phyloP scores from a whole-genome alignment of 1,140 invertebrate species.

The Andricus grossulariae region DNA sequence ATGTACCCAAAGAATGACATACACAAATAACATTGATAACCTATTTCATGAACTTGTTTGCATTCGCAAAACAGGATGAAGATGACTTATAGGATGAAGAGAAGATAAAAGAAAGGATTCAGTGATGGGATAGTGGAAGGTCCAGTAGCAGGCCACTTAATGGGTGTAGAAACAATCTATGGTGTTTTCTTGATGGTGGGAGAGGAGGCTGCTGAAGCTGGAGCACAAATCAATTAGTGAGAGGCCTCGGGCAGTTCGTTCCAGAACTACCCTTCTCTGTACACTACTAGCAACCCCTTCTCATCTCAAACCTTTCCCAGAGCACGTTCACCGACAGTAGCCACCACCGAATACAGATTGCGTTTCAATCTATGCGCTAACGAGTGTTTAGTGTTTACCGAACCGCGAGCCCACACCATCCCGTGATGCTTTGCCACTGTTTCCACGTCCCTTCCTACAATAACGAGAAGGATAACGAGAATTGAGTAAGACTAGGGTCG shows the following conservation, averaged over 20 bases:
- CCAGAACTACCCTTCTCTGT: constrained; percentile 59
- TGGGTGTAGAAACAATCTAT: constrained; percentile 56
- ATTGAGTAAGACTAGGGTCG: constrained; percentile 2
- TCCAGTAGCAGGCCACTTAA: constrained; percentile 46
- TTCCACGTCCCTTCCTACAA: constrained; percentile 64
- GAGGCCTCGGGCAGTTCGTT: constrained; percentile 63
- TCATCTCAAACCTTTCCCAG: constrained; percentile 51
- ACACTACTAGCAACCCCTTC: constrained; percentile 51
- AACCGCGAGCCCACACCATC: constrained; percentile 68
- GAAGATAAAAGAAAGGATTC: not conserved
- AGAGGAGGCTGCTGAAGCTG: constrained; percentile 63
- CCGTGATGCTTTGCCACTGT: constrained; percentile 69
- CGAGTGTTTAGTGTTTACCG: constrained; percentile 75
- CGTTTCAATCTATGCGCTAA: constrained; percentile 74
- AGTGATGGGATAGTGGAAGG: not conserved
- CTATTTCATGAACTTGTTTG: not conserved
- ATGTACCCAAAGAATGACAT: no score
- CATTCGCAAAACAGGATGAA: not conserved
- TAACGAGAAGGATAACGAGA: constrained; percentile 61
- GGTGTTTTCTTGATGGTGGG: constrained; percentile 56
- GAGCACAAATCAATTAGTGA: constrained; percentile 72
- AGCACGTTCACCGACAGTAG: constrained; percentile 56
- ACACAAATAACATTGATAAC: no score
- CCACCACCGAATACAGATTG: constrained; percentile 73
- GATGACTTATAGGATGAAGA: not conserved